Base-by-base conservation (phyloP, 2,888 invertebrate genomes). In the Onthophagus sagittarius region DNA sequence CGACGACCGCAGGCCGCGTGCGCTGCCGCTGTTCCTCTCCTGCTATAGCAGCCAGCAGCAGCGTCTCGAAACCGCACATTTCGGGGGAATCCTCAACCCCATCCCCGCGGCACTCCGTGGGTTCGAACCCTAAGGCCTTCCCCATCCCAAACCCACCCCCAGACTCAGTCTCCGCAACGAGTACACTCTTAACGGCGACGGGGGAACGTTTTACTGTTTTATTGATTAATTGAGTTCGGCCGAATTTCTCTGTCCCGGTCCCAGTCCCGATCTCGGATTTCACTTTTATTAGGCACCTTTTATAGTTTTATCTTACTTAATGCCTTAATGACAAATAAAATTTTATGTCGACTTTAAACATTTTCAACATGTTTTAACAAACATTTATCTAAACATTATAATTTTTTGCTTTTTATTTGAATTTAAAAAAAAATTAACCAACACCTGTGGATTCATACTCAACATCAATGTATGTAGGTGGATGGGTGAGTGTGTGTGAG, bases 161-260 rank as follows among this genome's bases (percentile, higher is more conserved):
- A 23, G 11, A 33, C 63, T 33, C 71, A 70, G 70, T 15, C 72
- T 63, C 63, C 71, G n/a, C 67, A 63, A 65, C 71, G 71, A 71
- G 69, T 79, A 83, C 82, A 83, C 83, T 84, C 83, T 83, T 83
- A 82, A 84, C 83, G 81, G 83, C 83, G 83, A 82, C 83, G 83
- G 83, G 84, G 83, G 83, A 84, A 82, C 85, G 84, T 84, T 84
- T 85, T 84, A 85, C 85, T 84, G 85, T 84, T 84, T 85, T 85
- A 84, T 85, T 84, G 85, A 85, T 85, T 85, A 84, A 84, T 85
- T 84, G 84, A 84, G 84, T 84, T 84, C 83, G 83, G 84, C 83
- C 83, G 82, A 84, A 84, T 83, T 82, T 83, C 67, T n/a, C n/a
- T 31, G 23, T 83, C 82, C 80, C 82, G 81, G 82, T 82, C 67